Evolutionary conservation across 2,113 vertebrate genomes (phyloP), one percentile per base, ranked within the genome.

Genomic region (Zosterops hypoxanthus): DNA sequence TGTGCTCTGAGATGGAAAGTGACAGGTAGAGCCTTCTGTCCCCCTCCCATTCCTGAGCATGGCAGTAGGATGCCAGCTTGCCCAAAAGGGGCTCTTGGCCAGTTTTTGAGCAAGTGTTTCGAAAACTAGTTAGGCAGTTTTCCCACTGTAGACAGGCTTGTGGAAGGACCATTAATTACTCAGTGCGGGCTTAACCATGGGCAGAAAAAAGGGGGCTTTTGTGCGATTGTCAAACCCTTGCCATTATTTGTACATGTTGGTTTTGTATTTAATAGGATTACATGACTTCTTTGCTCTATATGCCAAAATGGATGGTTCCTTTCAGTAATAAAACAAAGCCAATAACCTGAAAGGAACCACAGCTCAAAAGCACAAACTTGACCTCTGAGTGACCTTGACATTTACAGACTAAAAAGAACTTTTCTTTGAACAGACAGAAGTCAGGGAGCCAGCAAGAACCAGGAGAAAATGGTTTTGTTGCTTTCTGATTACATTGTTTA

Each of bases 401-500:
- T 97, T 97, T 97, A 90, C 41, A 68, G 61, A 44, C 83, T 55
- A 53, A 94, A 95, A 92, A 95, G 83, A 91, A 97, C 96, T 97
- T 96, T 93, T 95, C 80, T 88, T 91, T 91, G 90, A 97, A 95
- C 57, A 95, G 96, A 95, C 93, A 96, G 96, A 96, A 97, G 95
- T 96, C 82, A 92, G 86, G 10, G 39, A 97, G 96, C 86, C 95
- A 85, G 90, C 90, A 92, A 93, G 87, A 86, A 90, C 76, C 56
- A 77, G 92, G 94, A 92, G 94, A 96, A 96, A 97, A 97, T 75
- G 95, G 96, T 94, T 95, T 96, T 95, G 93, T 97, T 97, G 97
- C 97, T 97, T 97, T 98, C 94, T 95, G 97, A 97, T 96, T 96
- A 95, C 96, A 97, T 97, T 98, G 97, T 98, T 98, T 98, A 98